Evolutionary conservation across 1,140 invertebrate genomes (phyloP).

Genomic region (Nilaparvata lugens): DNA sequence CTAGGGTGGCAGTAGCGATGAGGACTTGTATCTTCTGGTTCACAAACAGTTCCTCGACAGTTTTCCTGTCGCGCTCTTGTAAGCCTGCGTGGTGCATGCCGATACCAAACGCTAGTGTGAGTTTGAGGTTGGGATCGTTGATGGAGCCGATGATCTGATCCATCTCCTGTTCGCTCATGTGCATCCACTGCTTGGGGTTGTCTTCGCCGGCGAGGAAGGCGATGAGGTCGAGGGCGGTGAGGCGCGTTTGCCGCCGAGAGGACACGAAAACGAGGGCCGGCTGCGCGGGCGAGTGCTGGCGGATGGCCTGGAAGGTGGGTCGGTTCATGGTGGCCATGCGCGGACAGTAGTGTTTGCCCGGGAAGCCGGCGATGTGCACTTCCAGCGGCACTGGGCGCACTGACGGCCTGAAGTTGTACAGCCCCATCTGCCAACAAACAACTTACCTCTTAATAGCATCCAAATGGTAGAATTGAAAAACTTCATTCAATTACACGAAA

Average conservation of each 20-base stretch:
- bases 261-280: slow-evolving; percentile 95
- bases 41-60: slow-evolving; percentile 91
- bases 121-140: slow-evolving; percentile 83
- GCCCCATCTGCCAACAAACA: slow-evolving; percentile 51
- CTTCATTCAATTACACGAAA: too few species aligned
- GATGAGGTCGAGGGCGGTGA: slow-evolving; percentile 95
- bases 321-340: slow-evolving; percentile 99
- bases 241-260: slow-evolving; percentile 90
- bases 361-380: slow-evolving; percentile 88
- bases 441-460: too few species aligned
- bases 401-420: slow-evolving; percentile 97
- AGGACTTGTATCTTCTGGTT: slow-evolving; percentile 97
- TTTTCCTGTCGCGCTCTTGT: slow-evolving; percentile 81
- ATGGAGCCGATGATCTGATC: slow-evolving; percentile 64
- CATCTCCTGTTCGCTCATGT: slow-evolving; percentile 78
- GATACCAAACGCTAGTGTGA: slow-evolving; percentile 94
- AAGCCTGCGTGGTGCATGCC: slow-evolving; percentile 97
- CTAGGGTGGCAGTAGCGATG: slow-evolving; percentile 92
- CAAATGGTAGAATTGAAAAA: too few species aligned
- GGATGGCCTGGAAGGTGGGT: slow-evolving; percentile 93
- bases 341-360: slow-evolving; percentile 97
- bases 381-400: slow-evolving; percentile 95
- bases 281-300: slow-evolving; percentile 80
- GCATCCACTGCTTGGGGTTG: slow-evolving; percentile 91
- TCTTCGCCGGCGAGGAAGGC: slow-evolving; percentile 84